Base-by-base conservation (phyloP, 1,140 invertebrate genomes). In the Plodia interpunctella region DNA sequence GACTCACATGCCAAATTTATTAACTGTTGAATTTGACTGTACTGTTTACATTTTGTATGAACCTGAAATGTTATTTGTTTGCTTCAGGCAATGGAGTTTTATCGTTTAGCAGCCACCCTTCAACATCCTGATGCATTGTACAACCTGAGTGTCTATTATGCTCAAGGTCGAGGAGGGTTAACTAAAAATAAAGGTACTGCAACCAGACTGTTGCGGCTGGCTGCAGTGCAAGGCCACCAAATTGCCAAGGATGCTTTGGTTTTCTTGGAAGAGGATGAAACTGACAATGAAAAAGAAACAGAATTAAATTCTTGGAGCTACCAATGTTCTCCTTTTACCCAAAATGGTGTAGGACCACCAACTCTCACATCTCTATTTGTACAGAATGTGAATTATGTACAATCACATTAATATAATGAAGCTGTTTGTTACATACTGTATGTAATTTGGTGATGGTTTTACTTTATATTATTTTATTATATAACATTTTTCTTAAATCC, bases 141-240 rank as follows among this genome's bases (percentile, higher is more conserved):
- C 74, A 94, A 94, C 66, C 80, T 93, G 30, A 92, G 91, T 9
- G 90, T 94, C 49, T 94, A 91, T 66, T 87, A 93, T 78, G 92
- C 91, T 8, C 92, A 93, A 76, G 93, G 93, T 1, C 84, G 87
- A 63, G 93, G 92, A 21, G 92, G 91, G 0, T 74, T 93, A 0
- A 55, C 77, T 10, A 65, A 77, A 9, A 88, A 93, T 65, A 61
- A 70, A 13, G 72, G 75, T 18, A 88, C 69, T 8, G 92, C 92
- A 2, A 86, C 86, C 9, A 62, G 87, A 17, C 86, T 92, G 19
- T 87, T 94, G 20, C 79, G 73, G 13, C 77, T 88, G 62, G 92
- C 93, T n/a, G 92, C 92, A 4, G 84, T 88, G 19, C 83, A 92
- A 63, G 93, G 92, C 1, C 91, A 93, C 61, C 58, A 85, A 49